Evolutionary conservation across 30 jellyfish, hydroid and myxozoan genomes (phyloP).

Genomic region (Catostylus mosaicus): DNA sequence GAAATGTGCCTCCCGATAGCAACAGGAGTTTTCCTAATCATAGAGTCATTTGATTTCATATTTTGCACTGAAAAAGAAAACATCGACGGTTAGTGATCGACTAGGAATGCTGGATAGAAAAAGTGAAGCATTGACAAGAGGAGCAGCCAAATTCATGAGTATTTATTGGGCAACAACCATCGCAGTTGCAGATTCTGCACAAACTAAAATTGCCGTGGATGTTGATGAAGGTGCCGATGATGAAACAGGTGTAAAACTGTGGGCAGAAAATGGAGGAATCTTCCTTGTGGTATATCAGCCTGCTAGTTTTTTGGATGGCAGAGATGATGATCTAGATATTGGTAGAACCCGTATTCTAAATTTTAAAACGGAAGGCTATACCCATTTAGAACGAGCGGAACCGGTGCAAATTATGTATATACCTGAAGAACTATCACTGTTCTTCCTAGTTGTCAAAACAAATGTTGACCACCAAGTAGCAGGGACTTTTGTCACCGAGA

Average conservation of each 20-base stretch:
- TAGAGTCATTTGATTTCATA: slow-evolving; percentile 12
- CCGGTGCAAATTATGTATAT: no score
- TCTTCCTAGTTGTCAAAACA: slow-evolving; percentile 80
- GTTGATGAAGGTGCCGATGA: slow-evolving; percentile 11
- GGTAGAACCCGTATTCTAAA: no score
- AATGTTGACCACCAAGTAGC: slow-evolving; percentile 87
- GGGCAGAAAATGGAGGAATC: not conserved
- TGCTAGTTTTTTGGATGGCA: no score
- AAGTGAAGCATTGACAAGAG: slow-evolving; percentile 3
- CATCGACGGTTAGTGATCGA: slow-evolving; percentile 7
- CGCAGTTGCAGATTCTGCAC: not conserved
- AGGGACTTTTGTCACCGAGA: slow-evolving; percentile 63
- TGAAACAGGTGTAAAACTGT: not conserved
- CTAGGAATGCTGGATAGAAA: slow-evolving; percentile 15
- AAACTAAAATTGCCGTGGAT: not conserved
- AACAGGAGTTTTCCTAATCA: slow-evolving; percentile 21
- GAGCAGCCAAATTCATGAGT: not conserved
- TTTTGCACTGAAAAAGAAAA: slow-evolving; percentile 1
- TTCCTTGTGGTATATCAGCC: slow-evolving; percentile 70
- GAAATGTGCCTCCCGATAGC: slow-evolving; percentile 12
- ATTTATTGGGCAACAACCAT: slow-evolving; percentile 5
- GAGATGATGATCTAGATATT: no score
- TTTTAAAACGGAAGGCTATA: no score
- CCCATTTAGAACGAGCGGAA: no score
- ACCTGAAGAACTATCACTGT: slow-evolving; percentile 79